Conservation (phyloP, 2,888 invertebrate genomes). For the Sericinus montela region DNA sequence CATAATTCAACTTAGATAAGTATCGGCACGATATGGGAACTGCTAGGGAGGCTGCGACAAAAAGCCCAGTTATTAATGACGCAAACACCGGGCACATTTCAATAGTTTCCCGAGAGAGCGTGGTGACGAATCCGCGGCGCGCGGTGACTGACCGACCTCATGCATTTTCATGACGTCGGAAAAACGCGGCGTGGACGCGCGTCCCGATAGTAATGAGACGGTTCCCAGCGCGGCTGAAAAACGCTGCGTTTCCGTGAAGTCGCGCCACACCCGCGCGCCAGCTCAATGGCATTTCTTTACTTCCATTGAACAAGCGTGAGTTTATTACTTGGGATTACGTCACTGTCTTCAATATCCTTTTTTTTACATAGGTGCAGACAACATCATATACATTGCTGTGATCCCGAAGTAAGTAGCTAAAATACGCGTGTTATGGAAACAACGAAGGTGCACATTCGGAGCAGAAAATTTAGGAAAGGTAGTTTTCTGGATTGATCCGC, state of each 20-base stretch:
- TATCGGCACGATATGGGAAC: neutral
- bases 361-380: too few relatives aligned
- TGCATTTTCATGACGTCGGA: conserved; percentile 51
- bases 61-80: conserved; percentile 21
- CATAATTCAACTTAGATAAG: conserved; percentile 2
- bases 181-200: conserved; percentile 50
- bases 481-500: too few relatives aligned
- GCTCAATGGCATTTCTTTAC: neutral
- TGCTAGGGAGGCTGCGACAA: conserved; percentile 4
- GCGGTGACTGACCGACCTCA: conserved; percentile 31
- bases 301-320: neutral
- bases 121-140: conserved; percentile 29
- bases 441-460: too few relatives aligned
- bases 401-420: too few relatives aligned
- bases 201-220: conserved; percentile 37
- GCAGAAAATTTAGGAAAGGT: too few relatives aligned
- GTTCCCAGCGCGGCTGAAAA: conserved; percentile 36
- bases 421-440: too few relatives aligned
- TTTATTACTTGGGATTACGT: neutral
- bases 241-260: neutral
- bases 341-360: neutral
- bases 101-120: conserved; percentile 25
- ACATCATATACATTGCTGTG: too few relatives aligned
- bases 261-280: neutral
- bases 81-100: conserved; percentile 1